Evolutionary conservation across 2,113 vertebrate genomes (phyloP), one percentile per base, ranked within the genome.

Genomic region (Grantiella picta): DNA sequence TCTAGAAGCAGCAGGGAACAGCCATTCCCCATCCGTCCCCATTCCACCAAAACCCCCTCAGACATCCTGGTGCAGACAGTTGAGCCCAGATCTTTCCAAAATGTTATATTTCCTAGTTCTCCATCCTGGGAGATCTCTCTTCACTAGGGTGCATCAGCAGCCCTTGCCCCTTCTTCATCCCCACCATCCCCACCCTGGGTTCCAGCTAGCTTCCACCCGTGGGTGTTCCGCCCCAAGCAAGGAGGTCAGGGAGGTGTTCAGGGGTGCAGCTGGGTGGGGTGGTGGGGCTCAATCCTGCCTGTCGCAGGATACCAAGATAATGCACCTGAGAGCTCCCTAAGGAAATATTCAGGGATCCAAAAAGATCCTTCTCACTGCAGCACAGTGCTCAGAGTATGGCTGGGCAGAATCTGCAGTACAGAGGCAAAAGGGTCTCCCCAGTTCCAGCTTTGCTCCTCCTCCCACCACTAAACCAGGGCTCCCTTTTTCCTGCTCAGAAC

Each of bases 241-340:
- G 29, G 47, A 82, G 10, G 20, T 65, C 61, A 69, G 31, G 24
- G 22, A 38, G 15, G 27, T 35, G 11, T 28, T 92, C 16, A 7
- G 15, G 35, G 54, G 4, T 50, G 81, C 56, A 50, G 9, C 9
- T 52, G 19, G 28, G 7, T 70, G 42, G n/a, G 64, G 35, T 50
- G 27, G 7, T 0, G 2, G 72, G 42, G 59, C 23, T 93, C 71
- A 49, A 31, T 72, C 50, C 82, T 69, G 23, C 54, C 35, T 73
- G 45, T 24, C 0, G 0, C 71, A 86, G 11, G 24, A 10, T 69
- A 45, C 79, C 56, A 1, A 13, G 33, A 36, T 25, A 70, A 50
- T 45, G 65, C 2, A 3, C 66, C 57, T 12, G 0, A 22, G 38
- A 56, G 25, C 44, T 79, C 52, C 61, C 12, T 1, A 2, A 28